Base-by-base conservation (phyloP, 2,888 invertebrate genomes). In the Euspilapteryx auroguttella region DNA sequence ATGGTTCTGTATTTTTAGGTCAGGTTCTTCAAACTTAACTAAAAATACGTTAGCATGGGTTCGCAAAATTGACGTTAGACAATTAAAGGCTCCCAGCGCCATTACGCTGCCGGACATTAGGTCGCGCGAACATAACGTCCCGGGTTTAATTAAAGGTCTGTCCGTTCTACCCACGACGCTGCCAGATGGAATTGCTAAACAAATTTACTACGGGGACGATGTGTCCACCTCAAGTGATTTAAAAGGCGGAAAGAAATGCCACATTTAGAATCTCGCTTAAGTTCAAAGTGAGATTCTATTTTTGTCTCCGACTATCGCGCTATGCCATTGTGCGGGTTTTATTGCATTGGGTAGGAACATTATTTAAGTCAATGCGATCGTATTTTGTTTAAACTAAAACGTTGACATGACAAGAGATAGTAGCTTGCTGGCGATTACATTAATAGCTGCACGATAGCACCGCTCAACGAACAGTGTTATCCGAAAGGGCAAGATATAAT, bases 211-310 rank as follows among this genome's bases (percentile, higher is more conserved):
- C 69, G 58, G 40, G 42, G 53, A 56, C 66, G 55, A 64, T 64
- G 64, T 71, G 73, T 75, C 73, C 73, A 75, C 73, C 73, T 71
- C 65, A 71, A 75, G 73, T 75, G 73, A 75, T 75, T 75, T 75
- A 75, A 73, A 69, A 65, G 69, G 63, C 66, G 68, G 59, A 58
- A 71, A 69, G 73, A 66, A 71, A 71, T 71, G 62, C 61, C 50
- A 55, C 56, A 55, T 56, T 62, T 61, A 52, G 62, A n/a, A 59
- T 58, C 58, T 59, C 56, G 21, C 6, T 12, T 7, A 20, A 15
- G 25, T 7, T 17, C 17, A 17, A 17, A 17, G 17, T 17, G 8
- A n/a, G 8, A 17, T 17, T 17, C 17, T 17, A 17, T 17, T 17
- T 17, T 5, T 8, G 17, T 17, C 17, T 17, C 17, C n/a, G n/a